Conservation (phyloP, 2,113 vertebrate genomes). For the Echinops telfairi region DNA sequence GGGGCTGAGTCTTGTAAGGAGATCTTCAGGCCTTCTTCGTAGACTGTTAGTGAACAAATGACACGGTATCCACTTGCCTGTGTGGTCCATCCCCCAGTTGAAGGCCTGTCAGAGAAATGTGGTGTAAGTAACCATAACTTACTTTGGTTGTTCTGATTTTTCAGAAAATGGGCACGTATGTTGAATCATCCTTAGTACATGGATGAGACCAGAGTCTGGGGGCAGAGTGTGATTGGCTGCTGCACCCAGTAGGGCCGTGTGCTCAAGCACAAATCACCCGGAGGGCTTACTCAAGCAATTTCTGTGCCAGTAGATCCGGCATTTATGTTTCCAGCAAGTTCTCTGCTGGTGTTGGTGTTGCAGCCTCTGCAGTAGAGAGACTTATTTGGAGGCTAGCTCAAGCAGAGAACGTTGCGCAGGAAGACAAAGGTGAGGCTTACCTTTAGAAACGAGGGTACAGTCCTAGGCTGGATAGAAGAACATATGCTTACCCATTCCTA, state of each 20-base stretch:
- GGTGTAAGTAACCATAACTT: not conserved
- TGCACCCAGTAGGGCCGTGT: accelerated
- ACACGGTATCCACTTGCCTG: not conserved
- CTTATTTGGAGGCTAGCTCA: not conserved
- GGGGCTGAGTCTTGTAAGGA: not conserved
- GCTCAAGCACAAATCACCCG: not conserved
- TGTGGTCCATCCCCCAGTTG: not conserved
- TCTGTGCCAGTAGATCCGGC: not conserved
- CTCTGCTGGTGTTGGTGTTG: not conserved
- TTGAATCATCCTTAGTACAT: not conserved
- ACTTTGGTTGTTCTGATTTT: not conserved
- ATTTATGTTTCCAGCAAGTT: not conserved
- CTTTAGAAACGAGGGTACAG: not conserved
- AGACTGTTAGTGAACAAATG: not conserved
- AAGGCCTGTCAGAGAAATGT: conserved; percentile 5
- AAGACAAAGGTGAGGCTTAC: not conserved
- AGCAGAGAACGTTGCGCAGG: not conserved
- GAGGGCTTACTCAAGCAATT: not conserved
- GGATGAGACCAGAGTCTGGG: not conserved
- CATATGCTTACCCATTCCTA: not conserved
- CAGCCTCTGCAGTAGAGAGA: not conserved
- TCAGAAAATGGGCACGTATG: not conserved
- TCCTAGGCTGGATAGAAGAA: not conserved
- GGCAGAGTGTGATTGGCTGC: not conserved
- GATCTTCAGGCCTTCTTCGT: not conserved